Evolutionary conservation across 2,888 invertebrate species (phyloP).

Genomic region (Euclidia mi): DNA sequence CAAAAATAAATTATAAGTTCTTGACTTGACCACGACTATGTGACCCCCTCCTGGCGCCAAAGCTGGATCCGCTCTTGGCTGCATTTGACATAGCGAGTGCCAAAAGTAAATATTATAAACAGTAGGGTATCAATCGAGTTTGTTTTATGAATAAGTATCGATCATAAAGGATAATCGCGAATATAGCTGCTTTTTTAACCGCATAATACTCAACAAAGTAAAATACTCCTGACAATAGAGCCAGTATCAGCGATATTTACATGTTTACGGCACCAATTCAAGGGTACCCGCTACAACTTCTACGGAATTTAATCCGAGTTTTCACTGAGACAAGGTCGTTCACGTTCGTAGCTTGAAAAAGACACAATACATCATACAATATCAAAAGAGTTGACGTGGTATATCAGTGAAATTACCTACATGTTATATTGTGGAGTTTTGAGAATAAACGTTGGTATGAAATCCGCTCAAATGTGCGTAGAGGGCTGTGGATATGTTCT

Average conservation of each 20-base stretch:
- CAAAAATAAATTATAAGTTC: too few relatives aligned
- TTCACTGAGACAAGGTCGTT: slow-evolving; percentile 20
- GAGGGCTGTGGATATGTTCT: slow-evolving; percentile 16
- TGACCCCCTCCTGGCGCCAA: too few relatives aligned
- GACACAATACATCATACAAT: slow-evolving; percentile 25
- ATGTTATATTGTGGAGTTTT: slow-evolving; percentile 27
- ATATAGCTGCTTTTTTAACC: slow-evolving; percentile 28
- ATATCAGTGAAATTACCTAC: slow-evolving; percentile 21
- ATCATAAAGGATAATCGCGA: slow-evolving; percentile 11
- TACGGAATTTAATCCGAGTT: slow-evolving; percentile 23
- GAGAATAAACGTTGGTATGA: slow-evolving; percentile 16
- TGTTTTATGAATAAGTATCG: slow-evolving; percentile 12
- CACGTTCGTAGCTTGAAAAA: slow-evolving; percentile 19
- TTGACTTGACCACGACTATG: too few relatives aligned
- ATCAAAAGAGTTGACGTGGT: slow-evolving; percentile 28
- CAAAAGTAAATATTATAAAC: too few relatives aligned
- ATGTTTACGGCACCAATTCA: slow-evolving; percentile 30
- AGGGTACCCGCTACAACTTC: slow-evolving; percentile 16
- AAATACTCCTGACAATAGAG: slow-evolving; percentile 31
- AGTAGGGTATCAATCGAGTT: not conserved
- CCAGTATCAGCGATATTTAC: slow-evolving; percentile 32
- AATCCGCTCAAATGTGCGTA: slow-evolving; percentile 28
- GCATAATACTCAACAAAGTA: slow-evolving; percentile 14
- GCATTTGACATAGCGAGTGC: too few relatives aligned
- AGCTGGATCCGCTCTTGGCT: too few relatives aligned